phyloP scores from a whole-genome alignment of 2,797 vertebrate genomes.

The Clarias pachynema region DNA sequence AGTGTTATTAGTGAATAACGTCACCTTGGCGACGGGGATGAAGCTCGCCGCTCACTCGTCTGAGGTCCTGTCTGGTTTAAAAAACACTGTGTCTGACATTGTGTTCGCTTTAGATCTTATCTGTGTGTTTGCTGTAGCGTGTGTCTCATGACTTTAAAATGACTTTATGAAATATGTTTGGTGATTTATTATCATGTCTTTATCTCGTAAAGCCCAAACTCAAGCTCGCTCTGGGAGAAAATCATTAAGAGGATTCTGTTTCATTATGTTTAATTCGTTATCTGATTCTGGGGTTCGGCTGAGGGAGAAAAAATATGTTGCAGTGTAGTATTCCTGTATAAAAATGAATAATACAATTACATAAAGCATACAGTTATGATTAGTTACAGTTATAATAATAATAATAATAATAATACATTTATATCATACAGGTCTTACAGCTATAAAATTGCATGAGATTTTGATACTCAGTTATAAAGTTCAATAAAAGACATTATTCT shows the following conservation, averaged over 20 bases:
- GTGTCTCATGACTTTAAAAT: not conserved
- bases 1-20: slow-evolving; percentile 30
- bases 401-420: not conserved
- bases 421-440: not conserved
- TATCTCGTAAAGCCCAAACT: not conserved
- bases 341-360: not conserved
- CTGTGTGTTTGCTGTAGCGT: not conserved
- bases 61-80: not conserved
- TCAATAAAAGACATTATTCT: not conserved
- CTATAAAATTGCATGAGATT: not conserved
- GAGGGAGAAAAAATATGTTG: not conserved
- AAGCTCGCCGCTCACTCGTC: not conserved
- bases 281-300: not conserved
- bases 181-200: slow-evolving; percentile 23
- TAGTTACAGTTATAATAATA: too few species aligned
- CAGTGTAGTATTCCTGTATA: not conserved
- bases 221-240: not conserved
- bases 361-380: not conserved
- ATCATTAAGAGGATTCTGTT: not conserved
- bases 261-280: not conserved
- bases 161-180: slow-evolving; percentile 2
- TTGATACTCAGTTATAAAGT: not conserved
- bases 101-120: not conserved
- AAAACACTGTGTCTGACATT: not conserved
- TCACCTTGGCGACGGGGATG: not conserved